phyloP scores from a whole-genome alignment of 2,797 vertebrate genomes.

The Aplochiton taeniatus region DNA sequence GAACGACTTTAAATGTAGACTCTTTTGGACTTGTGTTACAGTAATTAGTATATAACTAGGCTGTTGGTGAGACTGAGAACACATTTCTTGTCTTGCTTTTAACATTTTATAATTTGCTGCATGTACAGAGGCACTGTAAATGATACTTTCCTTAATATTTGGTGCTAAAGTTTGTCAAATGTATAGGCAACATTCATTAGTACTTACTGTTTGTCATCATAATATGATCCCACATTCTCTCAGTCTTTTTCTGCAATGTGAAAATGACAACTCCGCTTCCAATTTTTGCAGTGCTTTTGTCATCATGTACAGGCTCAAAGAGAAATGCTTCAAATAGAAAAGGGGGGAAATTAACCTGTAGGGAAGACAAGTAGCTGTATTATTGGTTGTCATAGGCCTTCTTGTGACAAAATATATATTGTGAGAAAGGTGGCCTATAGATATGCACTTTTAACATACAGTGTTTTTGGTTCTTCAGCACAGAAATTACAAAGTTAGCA shows the following conservation, averaged over 20 bases:
- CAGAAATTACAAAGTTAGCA: neutral
- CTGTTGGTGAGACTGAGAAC: no score
- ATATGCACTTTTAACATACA: neutral
- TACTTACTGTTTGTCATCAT: conserved; percentile 67
- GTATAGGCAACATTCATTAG: neutral
- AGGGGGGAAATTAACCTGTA: conserved; percentile 86
- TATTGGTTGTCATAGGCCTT: neutral
- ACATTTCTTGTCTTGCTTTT: no score
- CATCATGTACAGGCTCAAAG: conserved; percentile 82
- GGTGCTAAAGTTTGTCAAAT: neutral
- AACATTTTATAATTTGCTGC: no score
- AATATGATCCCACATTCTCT: conserved; percentile 80
- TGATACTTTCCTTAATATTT: no score
- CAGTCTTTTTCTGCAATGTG: conserved; percentile 83
- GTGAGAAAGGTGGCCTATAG: no score
- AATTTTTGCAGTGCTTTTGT: conserved; percentile 83
- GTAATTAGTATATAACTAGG: no score
- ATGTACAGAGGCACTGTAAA: no score
- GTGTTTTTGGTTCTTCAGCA: neutral
- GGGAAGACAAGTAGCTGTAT: neutral
- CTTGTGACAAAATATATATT: neutral
- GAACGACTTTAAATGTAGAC: no score
- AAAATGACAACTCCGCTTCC: conserved; percentile 80
- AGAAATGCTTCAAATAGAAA: conserved; percentile 90
- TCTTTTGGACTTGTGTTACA: no score